Percentiles rank a stretch among this genome's conserved stretches.
phyloP scores from a whole-genome alignment of 2,888 invertebrate species.

The Eurytoma adleriae region DNA sequence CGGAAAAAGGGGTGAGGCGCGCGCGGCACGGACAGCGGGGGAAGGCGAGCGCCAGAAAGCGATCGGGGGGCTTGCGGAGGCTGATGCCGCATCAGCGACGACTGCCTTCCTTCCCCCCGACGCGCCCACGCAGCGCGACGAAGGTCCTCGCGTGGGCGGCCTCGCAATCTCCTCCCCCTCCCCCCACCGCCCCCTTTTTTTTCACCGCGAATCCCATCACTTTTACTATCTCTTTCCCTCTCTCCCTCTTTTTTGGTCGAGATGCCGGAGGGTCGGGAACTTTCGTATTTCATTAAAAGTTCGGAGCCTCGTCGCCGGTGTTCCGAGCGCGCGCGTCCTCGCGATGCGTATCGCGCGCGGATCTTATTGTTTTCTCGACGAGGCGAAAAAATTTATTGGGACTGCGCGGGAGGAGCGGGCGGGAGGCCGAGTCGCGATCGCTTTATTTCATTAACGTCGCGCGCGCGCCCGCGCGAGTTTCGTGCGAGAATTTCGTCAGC shows the following conservation, averaged over 20 bases:
- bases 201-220: no score
- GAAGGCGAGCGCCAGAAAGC: background rate
- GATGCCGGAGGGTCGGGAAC: no score
- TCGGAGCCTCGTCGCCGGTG: no score
- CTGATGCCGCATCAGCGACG: slow-evolving; percentile 6
- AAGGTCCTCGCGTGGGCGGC: slow-evolving; percentile 43
- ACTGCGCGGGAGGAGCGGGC: no score
- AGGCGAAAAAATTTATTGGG: no score
- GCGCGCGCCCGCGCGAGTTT: no score
- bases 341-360: background rate
- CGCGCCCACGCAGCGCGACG: slow-evolving; percentile 34
- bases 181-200: background rate
- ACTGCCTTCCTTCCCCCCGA: background rate
- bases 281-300: no score
- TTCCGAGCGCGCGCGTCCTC: no score
- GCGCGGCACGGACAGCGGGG: background rate
- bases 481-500: no score
- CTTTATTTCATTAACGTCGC: no score
- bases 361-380: background rate
- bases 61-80: background rate
- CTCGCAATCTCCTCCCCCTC: background rate
- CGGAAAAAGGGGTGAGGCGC: no score
- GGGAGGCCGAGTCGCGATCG: no score
- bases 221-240: background rate
- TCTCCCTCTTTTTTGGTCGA: background rate